These are phyloP conservation scores for Pseudomyrmex sp. DNA, from an alignment of 1,140 invertebrate species.

Conservation along the genomic window DNA sequence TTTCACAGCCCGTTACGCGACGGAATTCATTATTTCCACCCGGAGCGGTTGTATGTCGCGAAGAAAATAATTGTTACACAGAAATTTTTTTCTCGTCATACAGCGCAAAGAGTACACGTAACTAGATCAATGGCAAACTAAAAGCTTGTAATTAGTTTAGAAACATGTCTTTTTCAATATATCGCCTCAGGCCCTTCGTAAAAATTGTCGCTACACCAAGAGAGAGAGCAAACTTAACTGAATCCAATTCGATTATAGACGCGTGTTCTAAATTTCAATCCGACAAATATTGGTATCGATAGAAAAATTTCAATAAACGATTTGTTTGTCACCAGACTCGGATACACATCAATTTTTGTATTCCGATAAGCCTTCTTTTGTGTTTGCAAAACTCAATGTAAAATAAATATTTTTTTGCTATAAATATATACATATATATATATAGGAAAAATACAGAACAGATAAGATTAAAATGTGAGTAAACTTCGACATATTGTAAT, in stretches of 20 bases:
- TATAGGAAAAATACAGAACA: too few species aligned
- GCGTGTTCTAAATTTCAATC: slow-evolving; percentile 11
- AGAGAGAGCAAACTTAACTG: too few species aligned
- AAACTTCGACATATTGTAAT: not conserved
- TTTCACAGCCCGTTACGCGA: not conserved
- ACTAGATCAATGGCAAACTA: not conserved
- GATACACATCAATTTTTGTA: slow-evolving; percentile 20
- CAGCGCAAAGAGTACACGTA: not conserved
- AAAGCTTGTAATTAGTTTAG: not conserved
- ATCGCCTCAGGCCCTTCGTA: not conserved
- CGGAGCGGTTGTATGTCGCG: not conserved
- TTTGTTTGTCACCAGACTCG: slow-evolving; percentile 4
- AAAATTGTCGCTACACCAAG: not conserved
- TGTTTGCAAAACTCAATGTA: too few species aligned
- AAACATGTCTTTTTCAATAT: not conserved
- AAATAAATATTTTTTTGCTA: not conserved
- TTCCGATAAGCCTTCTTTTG: too few species aligned
- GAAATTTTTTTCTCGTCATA: slow-evolving; percentile 1
- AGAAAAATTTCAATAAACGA: not conserved
- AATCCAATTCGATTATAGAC: not conserved
- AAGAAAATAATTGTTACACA: not conserved
- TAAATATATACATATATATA: too few species aligned
- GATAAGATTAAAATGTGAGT: not conserved
- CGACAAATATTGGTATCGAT: not conserved
- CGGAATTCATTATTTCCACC: slow-evolving; percentile 28